Conservation (phyloP, 2,113 vertebrate genomes). For the Limanda limanda region DNA sequence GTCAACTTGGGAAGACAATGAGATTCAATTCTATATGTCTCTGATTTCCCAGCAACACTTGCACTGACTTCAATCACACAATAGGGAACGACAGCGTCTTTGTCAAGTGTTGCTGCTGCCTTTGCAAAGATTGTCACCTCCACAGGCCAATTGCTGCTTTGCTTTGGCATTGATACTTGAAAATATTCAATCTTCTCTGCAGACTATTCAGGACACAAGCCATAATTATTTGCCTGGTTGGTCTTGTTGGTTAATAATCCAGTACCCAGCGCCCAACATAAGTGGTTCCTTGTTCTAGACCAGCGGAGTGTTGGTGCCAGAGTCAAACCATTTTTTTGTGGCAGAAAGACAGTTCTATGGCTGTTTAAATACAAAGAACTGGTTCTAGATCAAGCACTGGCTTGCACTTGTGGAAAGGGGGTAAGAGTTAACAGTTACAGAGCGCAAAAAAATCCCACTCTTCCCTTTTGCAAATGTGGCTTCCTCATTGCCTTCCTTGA, state of each 20-base stretch:
- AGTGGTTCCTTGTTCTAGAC: neutral
- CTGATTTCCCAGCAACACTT: no score
- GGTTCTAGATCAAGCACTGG: neutral
- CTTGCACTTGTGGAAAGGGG: neutral
- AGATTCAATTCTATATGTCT: neutral
- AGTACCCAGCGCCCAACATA: neutral
- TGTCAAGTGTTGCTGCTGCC: no score
- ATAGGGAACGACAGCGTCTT: no score
- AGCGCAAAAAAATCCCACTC: neutral
- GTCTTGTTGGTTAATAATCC: neutral
- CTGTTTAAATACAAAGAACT: neutral
- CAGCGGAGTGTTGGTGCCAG: no score
- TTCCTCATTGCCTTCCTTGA: slow-evolving; percentile 40
- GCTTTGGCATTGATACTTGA: no score
- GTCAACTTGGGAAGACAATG: no score
- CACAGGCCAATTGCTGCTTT: no score
- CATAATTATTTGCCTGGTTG: no score
- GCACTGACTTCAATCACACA: no score
- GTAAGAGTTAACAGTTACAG: neutral
- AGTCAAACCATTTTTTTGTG: neutral
- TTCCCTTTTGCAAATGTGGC: slow-evolving; percentile 29
- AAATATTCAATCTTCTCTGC: no score
- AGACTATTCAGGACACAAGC: no score
- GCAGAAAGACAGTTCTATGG: neutral
- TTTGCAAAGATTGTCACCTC: no score